A percentile compares a stretch with the other conserved stretches of the same genome.
phyloP scores from a whole-genome alignment of 1,140 invertebrate genomes.

The Acromyrmex echinatior region DNA sequence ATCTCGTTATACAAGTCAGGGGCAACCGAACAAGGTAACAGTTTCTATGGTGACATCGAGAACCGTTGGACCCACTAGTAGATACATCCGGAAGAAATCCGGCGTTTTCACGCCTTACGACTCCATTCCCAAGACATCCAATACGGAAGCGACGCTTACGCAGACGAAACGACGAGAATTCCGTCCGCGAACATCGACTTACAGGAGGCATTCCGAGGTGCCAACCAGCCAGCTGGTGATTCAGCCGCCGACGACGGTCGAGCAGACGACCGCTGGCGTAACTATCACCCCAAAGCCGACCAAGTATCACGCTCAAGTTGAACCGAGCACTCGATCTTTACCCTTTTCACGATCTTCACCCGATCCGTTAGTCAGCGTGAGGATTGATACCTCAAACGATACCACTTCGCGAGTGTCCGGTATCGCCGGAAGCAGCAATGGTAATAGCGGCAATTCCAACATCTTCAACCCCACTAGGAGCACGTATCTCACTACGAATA shows the following conservation, averaged over 20 bases:
- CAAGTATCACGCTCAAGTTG: slow-evolving; percentile 65
- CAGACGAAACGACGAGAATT: slow-evolving; percentile 74
- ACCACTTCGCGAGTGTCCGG: slow-evolving; percentile 63
- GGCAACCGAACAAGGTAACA: slow-evolving; percentile 25
- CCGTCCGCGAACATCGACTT: slow-evolving; percentile 83
- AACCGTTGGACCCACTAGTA: slow-evolving; percentile 62
- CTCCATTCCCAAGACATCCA: slow-evolving; percentile 29
- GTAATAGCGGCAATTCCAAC: slow-evolving; percentile 79
- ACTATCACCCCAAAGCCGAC: slow-evolving; percentile 79
- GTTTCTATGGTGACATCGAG: slow-evolving; percentile 44
- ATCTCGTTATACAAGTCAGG: slow-evolving; percentile 55
- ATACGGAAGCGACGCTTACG: slow-evolving; percentile 42
- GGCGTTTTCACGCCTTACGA: slow-evolving; percentile 61
- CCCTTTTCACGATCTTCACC: slow-evolving; percentile 49
- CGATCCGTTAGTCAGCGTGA: slow-evolving; percentile 75
- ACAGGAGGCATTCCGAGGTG: slow-evolving; percentile 82
- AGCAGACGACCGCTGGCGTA: slow-evolving; percentile 56
- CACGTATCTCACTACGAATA: slow-evolving; percentile 79
- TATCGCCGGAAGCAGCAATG: slow-evolving; percentile 78
- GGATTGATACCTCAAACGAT: slow-evolving; percentile 73
- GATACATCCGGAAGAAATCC: slow-evolving; percentile 72
- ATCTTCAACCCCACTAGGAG: slow-evolving; percentile 83
- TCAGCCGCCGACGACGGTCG: slow-evolving; percentile 17
- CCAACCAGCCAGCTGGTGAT: slow-evolving; percentile 63
- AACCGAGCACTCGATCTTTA: slow-evolving; percentile 70